phyloP scores from a whole-genome alignment of 2,888 invertebrate species.

The Troides oblongomaculatus region DNA sequence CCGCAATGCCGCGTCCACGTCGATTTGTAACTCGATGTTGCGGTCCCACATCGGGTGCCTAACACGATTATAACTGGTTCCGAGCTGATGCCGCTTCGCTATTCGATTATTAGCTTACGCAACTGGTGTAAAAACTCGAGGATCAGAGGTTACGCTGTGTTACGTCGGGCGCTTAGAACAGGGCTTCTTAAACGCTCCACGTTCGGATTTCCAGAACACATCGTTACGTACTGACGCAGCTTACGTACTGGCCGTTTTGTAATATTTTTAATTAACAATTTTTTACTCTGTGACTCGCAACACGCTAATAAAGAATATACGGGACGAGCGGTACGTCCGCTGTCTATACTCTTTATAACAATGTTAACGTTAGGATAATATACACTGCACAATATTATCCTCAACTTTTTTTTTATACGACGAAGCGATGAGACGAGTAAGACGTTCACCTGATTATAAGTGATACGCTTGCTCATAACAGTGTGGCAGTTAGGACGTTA shows the following conservation, averaged over 20 bases:
- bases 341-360: too few species aligned
- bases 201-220: background rate
- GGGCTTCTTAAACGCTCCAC: constrained; percentile 1
- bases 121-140: constrained; percentile 37
- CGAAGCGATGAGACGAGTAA: too few species aligned
- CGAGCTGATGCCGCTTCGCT: constrained; percentile 38
- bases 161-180: constrained; percentile 10
- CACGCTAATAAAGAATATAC: too few species aligned
- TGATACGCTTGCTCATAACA: too few species aligned
- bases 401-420: too few species aligned
- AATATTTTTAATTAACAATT: background rate
- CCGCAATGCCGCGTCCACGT: constrained; percentile 21
- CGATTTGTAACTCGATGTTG: constrained; percentile 17
- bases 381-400: too few species aligned
- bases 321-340: too few species aligned
- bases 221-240: background rate
- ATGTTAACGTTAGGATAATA: too few species aligned
- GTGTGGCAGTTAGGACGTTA: too few species aligned
- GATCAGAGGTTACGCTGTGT: constrained; percentile 38
- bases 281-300: too few species aligned
- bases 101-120: constrained; percentile 40
- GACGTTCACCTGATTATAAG: too few species aligned
- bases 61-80: constrained; percentile 41
- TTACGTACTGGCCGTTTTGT: background rate
- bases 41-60: constrained; percentile 20